These are phyloP conservation scores for Adelosebastes latens DNA, from an alignment of 2,797 vertebrate species.

Conservation along the genomic window DNA sequence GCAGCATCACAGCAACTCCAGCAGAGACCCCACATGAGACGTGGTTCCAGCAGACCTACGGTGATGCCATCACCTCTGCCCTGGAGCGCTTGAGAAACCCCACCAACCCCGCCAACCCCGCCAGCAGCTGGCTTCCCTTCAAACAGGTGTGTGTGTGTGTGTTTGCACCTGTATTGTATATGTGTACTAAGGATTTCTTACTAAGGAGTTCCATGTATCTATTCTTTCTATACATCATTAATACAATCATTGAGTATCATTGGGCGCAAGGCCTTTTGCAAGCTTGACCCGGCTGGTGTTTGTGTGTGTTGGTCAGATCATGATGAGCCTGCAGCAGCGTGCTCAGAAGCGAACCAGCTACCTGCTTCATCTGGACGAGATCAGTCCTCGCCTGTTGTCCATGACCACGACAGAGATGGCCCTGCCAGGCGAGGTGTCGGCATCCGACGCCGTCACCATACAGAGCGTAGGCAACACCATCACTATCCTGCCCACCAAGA, in stretches of 20 bases:
- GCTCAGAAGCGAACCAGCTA: slow-evolving; percentile 97
- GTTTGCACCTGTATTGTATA: neutral
- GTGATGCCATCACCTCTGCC: slow-evolving; percentile 90
- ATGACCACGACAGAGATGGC: slow-evolving; percentile 96
- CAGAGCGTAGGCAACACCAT: slow-evolving; percentile 95
- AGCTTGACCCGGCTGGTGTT: neutral
- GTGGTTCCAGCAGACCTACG: slow-evolving; percentile 98
- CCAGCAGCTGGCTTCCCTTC: slow-evolving; percentile 97
- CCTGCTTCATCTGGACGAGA: slow-evolving; percentile 92
- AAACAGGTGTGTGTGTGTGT: slow-evolving; percentile 86
- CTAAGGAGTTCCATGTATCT: neutral
- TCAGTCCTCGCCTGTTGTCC: slow-evolving; percentile 93
- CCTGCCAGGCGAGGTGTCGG: slow-evolving; percentile 94
- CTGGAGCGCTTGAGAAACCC: slow-evolving; percentile 93
- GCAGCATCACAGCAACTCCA: slow-evolving; percentile 92
- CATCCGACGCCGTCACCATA: slow-evolving; percentile 94
- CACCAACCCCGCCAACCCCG: slow-evolving; percentile 93
- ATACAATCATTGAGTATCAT: neutral
- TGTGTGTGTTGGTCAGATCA: slow-evolving; percentile 83
- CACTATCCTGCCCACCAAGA: slow-evolving; percentile 98
- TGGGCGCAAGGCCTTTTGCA: neutral
- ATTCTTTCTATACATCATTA: neutral
- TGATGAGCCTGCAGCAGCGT: slow-evolving; percentile 96
- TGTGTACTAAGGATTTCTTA: neutral
- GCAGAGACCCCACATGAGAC: slow-evolving; percentile 97